phyloP scores from a whole-genome alignment of 2,888 invertebrate genomes.

The Erebia ligea region DNA sequence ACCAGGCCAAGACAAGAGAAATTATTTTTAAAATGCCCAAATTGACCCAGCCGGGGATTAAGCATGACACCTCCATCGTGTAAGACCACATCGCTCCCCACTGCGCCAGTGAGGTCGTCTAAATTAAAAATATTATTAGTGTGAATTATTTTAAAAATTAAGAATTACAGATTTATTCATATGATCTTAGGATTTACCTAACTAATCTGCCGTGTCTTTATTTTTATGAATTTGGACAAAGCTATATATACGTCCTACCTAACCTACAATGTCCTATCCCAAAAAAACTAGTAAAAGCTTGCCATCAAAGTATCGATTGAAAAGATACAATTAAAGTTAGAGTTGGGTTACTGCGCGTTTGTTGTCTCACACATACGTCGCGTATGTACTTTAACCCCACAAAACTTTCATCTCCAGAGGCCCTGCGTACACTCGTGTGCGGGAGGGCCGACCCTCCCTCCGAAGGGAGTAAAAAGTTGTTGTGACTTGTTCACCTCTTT shows the following conservation, averaged over 20 bases:
- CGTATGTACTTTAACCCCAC: conserved; percentile 79
- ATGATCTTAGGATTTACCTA: too few relatives aligned
- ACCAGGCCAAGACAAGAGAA: too few relatives aligned
- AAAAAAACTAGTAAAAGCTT: conserved; percentile 27
- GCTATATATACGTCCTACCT: not conserved
- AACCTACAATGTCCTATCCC: not conserved
- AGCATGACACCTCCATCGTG: too few relatives aligned
- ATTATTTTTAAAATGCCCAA: too few relatives aligned
- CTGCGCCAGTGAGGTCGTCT: too few relatives aligned
- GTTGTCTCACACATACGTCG: conserved; percentile 73
- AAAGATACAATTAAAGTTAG: conserved; percentile 83
- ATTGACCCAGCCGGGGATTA: too few relatives aligned
- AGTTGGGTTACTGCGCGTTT: conserved; percentile 80
- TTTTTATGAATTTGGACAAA: too few relatives aligned
- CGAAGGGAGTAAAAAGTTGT: conserved; percentile 81
- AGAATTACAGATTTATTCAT: too few relatives aligned
- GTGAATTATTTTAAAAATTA: too few relatives aligned
- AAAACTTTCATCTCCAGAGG: conserved; percentile 81
- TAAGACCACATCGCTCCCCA: too few relatives aligned
- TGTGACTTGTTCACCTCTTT: conserved; percentile 83
- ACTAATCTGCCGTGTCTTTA: too few relatives aligned
- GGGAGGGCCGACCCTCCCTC: conserved; percentile 62
- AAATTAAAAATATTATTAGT: too few relatives aligned
- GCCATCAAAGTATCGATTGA: conserved; percentile 73
- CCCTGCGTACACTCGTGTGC: conserved; percentile 54